Conservation (phyloP, 2,797 vertebrate species). For the Poeciliopsis paucimaculata region DNA sequence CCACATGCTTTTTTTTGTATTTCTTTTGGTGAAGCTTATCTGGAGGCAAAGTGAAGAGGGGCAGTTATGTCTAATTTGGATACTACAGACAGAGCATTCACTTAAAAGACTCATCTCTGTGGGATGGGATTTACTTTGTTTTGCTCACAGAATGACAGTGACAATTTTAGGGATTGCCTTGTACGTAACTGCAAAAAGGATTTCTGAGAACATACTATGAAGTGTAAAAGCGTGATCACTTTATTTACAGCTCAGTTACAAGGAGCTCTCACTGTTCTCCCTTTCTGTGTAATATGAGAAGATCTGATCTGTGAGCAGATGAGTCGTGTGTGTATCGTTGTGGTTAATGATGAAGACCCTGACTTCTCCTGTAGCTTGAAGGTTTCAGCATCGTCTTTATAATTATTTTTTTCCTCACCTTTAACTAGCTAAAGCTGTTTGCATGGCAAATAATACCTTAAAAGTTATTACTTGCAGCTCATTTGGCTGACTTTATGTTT, state of each 20-base stretch:
- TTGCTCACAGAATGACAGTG: conserved; percentile 14
- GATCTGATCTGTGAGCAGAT: conserved; percentile 76
- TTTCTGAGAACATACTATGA: conserved; percentile 26
- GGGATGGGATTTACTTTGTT: conserved; percentile 17
- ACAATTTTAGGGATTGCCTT: conserved; percentile 25
- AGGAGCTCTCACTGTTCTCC: background rate
- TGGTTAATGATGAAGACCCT: conserved; percentile 89
- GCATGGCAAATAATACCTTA: background rate
- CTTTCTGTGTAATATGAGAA: background rate
- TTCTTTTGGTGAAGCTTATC: background rate
- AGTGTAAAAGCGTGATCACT: conserved; percentile 20
- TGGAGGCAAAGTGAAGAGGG: conserved; percentile 13
- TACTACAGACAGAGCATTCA: conserved; percentile 4
- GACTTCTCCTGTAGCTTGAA: conserved; percentile 77
- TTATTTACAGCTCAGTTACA: conserved; percentile 20
- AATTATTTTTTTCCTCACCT: conserved; percentile 42
- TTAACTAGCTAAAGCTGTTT: background rate
- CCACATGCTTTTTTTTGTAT: background rate
- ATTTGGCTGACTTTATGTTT: background rate
- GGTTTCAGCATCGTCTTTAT: conserved; percentile 18
- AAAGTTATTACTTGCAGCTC: background rate
- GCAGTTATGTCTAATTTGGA: conserved; percentile 16
- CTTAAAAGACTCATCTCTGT: conserved; percentile 13
- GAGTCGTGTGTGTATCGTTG: conserved; percentile 92
- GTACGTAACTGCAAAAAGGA: conserved; percentile 13